Conservation (phyloP, 2,113 vertebrate species). For the Typhlomys cinereus region DNA sequence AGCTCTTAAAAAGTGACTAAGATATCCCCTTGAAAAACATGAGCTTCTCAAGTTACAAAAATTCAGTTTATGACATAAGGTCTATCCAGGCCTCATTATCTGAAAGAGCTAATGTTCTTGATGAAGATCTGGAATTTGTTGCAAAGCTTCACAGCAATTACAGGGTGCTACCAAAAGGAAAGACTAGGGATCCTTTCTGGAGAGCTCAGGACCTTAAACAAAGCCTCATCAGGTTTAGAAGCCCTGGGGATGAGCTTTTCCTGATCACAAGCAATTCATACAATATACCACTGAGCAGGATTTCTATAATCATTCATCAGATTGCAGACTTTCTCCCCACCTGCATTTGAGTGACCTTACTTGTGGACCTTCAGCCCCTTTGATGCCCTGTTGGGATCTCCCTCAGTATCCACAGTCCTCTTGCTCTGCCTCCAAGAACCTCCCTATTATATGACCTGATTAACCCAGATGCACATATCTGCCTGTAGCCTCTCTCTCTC, state of each 20-base stretch:
- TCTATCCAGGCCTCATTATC: not conserved
- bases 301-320: too few relatives aligned
- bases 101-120: constrained; percentile 40
- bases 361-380: not conserved
- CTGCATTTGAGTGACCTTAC: not conserved
- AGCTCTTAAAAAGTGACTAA: constrained; percentile 51
- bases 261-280: not conserved
- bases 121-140: not conserved
- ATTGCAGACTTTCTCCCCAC: not conserved
- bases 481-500: not conserved
- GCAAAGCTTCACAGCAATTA: not conserved
- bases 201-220: not conserved
- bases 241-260: not conserved
- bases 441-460: not conserved
- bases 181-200: not conserved
- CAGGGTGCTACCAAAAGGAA: not conserved
- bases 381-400: not conserved
- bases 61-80: constrained; percentile 27
- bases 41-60: constrained; percentile 56
- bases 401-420: not conserved
- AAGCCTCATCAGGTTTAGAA: not conserved
- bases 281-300: too few relatives aligned
- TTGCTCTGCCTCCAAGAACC: not conserved
- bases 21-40: constrained; percentile 6
- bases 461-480: not conserved